Conservation (phyloP, 1,140 invertebrate species). For the Sminthurinus signatus region DNA sequence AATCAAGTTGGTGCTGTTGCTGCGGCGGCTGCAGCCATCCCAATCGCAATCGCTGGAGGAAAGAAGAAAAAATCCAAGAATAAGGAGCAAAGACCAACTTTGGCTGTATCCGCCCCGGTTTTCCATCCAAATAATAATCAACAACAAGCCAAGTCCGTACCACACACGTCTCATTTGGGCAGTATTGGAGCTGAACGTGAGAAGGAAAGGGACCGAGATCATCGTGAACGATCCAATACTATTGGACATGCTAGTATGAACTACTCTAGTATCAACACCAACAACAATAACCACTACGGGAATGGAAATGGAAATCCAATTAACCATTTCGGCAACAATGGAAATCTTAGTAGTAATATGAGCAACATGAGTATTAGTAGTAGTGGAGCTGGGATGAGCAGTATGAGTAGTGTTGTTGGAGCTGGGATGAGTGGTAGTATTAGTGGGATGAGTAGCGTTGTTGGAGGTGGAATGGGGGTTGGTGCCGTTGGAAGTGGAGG, state of each 20-base stretch:
- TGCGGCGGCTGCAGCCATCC: slow-evolving; percentile 10
- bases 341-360: not conserved
- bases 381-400: too few relatives aligned
- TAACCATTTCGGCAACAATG: not conserved
- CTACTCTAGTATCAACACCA: too few relatives aligned
- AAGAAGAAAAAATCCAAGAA: slow-evolving; percentile 50
- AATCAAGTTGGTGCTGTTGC: slow-evolving; percentile 16
- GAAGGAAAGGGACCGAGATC: too few relatives aligned
- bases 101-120: slow-evolving; percentile 41
- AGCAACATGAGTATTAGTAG: too few relatives aligned
- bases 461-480: too few relatives aligned
- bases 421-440: not conserved
- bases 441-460: too few relatives aligned
- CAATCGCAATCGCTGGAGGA: slow-evolving; percentile 32
- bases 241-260: not conserved
- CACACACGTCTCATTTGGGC: not conserved
- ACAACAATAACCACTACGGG: too few relatives aligned
- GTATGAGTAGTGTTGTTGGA: not conserved
- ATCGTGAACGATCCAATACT: too few relatives aligned
- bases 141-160: not conserved
- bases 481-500: too few relatives aligned
- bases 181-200: too few relatives aligned
- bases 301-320: not conserved
- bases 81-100: slow-evolving; percentile 43
- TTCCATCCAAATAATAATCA: slow-evolving; percentile 40